Percentiles rank a stretch among this genome's conserved stretches.
Conservation (phyloP, 2,888 invertebrate species). For the Eilema griseolum region DNA sequence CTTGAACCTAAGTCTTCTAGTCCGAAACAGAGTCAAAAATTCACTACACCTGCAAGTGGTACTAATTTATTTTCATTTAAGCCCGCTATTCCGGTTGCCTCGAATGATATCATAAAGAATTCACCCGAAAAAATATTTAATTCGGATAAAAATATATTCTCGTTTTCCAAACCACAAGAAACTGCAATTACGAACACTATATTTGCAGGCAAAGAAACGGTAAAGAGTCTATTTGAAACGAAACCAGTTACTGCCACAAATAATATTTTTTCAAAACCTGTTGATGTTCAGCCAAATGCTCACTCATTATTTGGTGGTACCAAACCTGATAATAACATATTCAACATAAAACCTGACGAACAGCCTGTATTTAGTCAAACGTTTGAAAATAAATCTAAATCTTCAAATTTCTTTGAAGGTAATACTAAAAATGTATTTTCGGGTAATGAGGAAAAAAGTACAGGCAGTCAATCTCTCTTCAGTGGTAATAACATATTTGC, state of each 20-base stretch:
- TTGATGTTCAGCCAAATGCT: constrained; percentile 47
- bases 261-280: constrained; percentile 52
- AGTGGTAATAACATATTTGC: constrained; percentile 42
- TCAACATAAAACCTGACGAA: constrained; percentile 42
- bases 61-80: constrained; percentile 73
- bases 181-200: constrained; percentile 51
- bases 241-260: constrained; percentile 35
- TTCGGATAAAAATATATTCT: constrained; percentile 66
- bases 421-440: constrained; percentile 38
- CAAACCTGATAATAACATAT: constrained; percentile 42
- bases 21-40: constrained; percentile 51
- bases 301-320: constrained; percentile 50
- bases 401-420: constrained; percentile 45
- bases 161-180: constrained; percentile 78
- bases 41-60: constrained; percentile 42
- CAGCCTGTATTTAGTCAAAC: constrained; percentile 48
- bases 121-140: constrained; percentile 70
- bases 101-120: constrained; percentile 66
- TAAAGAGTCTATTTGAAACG: constrained; percentile 46
- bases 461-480: constrained; percentile 28
- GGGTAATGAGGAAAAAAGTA: constrained; percentile 25
- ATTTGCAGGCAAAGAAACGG: constrained; percentile 52
- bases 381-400: constrained; percentile 36
- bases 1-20: constrained; percentile 57
- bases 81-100: constrained; percentile 74